These are phyloP conservation scores for Ophonus ardosiacus DNA, from an alignment of 2,888 invertebrate genomes.

Conservation along the genomic window DNA sequence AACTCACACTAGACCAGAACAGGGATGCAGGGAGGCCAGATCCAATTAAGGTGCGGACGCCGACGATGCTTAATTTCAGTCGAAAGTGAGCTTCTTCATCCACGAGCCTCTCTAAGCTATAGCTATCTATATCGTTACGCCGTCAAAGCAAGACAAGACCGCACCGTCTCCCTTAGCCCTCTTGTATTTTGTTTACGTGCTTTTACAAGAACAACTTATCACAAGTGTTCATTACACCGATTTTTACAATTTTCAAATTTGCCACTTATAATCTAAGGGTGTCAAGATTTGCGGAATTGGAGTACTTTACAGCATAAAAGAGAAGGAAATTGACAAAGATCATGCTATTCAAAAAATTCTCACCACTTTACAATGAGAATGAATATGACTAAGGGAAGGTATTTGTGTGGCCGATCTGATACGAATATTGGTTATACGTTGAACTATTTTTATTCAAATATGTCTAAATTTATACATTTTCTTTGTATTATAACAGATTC, in stretches of 20 bases:
- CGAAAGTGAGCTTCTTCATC: constrained; percentile 45
- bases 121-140: constrained; percentile 34
- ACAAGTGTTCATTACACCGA: neutral
- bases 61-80: constrained; percentile 53
- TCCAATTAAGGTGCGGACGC: constrained; percentile 59
- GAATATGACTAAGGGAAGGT: neutral
- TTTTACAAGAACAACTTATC: neutral
- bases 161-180: neutral
- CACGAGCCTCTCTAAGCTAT: neutral
- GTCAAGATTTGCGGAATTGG: neutral
- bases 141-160: neutral
- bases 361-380: neutral
- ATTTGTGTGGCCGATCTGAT: neutral
- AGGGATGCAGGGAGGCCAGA: constrained; percentile 21
- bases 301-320: neutral
- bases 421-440: neutral
- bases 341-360: neutral
- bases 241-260: neutral
- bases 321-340: neutral
- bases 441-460: neutral
- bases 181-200: neutral
- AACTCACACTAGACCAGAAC: constrained; percentile 41
- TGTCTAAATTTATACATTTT: too few relatives aligned
- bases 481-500: too few relatives aligned
- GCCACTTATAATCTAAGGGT: neutral